A percentile compares a stretch with the other conserved stretches of the same genome.
phyloP scores from a whole-genome alignment of 2,113 vertebrate genomes.

The Tauraco erythrolophus region DNA sequence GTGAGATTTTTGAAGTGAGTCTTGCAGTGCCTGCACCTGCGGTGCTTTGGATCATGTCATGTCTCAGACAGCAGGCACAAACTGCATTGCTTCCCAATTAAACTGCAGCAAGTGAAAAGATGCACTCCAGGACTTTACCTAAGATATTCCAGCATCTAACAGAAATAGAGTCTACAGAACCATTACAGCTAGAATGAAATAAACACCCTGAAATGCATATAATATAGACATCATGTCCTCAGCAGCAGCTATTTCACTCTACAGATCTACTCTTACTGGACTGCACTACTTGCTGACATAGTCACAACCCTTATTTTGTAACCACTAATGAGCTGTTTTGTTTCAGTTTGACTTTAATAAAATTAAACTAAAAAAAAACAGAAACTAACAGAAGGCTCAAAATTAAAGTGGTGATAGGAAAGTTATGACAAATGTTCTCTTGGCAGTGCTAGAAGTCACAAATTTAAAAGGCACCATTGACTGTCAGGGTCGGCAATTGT shows the following conservation, averaged over 20 bases:
- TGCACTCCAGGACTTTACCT: background rate
- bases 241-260: background rate
- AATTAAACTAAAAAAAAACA: background rate
- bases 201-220: background rate
- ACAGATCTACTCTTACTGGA: background rate
- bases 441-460: slow-evolving; percentile 1
- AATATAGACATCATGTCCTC: background rate
- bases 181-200: background rate
- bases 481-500: background rate
- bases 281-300: background rate
- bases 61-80: background rate
- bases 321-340: background rate
- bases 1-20: background rate
- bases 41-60: background rate
- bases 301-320: background rate
- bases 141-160: background rate
- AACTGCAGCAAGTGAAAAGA: background rate
- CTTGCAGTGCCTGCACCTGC: background rate
- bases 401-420: background rate
- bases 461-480: slow-evolving; percentile 6
- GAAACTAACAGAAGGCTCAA: background rate
- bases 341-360: slow-evolving; percentile 6
- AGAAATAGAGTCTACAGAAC: background rate
- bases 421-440: background rate
- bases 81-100: background rate